Evolutionary conservation across 2,797 vertebrate species (phyloP).

Genomic region (Trichosurus vulpecula): DNA sequence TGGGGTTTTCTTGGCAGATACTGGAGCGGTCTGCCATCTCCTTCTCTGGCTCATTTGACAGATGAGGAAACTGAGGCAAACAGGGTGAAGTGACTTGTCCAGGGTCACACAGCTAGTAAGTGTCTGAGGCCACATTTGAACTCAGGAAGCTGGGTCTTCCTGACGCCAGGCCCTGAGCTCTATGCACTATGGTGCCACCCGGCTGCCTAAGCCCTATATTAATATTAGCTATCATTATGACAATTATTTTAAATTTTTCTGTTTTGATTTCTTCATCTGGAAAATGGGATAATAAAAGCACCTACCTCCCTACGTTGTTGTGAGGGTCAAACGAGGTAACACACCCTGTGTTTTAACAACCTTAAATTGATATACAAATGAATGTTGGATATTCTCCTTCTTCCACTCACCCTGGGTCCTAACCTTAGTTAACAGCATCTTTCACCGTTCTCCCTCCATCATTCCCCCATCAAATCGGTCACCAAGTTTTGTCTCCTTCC

Average conservation of each 20-base stretch:
- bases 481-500: background rate
- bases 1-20: background rate
- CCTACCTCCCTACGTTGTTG: background rate
- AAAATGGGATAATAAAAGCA: background rate
- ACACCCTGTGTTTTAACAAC: background rate
- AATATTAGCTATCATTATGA: background rate
- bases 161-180: background rate
- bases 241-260: background rate
- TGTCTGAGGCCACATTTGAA: background rate
- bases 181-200: background rate
- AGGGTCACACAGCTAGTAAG: background rate
- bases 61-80: too few species aligned
- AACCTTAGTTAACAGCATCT: background rate
- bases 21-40: background rate
- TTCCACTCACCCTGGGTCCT: background rate
- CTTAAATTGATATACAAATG: background rate
- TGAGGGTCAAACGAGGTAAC: background rate
- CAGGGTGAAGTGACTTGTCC: background rate
- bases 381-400: background rate
- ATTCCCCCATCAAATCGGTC: background rate
- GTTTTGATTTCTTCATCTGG: background rate
- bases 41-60: background rate
- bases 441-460: background rate
- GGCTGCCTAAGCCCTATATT: background rate
- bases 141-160: too few species aligned